phyloP scores from a whole-genome alignment of 2,113 vertebrate genomes.

The Pelusios castaneus region DNA sequence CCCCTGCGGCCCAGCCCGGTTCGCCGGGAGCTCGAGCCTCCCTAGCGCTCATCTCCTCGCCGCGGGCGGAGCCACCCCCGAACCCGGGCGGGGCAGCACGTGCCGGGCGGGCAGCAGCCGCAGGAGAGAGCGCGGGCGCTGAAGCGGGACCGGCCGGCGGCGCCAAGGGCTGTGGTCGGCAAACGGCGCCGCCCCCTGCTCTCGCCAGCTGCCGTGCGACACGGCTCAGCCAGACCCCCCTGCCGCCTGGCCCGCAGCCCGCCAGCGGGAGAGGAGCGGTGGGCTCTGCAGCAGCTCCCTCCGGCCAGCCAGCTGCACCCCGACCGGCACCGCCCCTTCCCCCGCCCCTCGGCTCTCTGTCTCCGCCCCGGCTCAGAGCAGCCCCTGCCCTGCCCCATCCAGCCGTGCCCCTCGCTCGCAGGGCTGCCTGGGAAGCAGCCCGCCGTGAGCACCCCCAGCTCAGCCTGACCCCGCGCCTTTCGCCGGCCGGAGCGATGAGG shows the following conservation, averaged over 20 bases:
- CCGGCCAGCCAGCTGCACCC: no score
- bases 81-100: no score
- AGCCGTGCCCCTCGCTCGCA: background rate
- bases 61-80: no score
- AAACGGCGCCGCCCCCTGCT: background rate
- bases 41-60: background rate
- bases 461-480: slow-evolving; percentile 41
- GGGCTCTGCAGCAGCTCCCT: no score
- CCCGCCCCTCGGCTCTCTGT: background rate
- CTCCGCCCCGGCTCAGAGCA: background rate
- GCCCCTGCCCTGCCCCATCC: background rate
- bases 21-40: background rate
- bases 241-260: background rate
- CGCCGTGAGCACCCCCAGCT: background rate
- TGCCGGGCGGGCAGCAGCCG: background rate
- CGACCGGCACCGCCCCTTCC: no score
- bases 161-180: background rate
- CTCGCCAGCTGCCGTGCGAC: background rate
- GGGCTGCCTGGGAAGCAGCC: background rate
- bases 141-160: background rate
- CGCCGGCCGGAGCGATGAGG: slow-evolving; percentile 63
- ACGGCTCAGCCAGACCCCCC: background rate
- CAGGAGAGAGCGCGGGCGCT: background rate
- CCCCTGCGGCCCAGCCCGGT: background rate
- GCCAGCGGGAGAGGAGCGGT: no score